Base-by-base conservation (phyloP, 2,113 vertebrate genomes). In the Cyprinodon tularosa region DNA sequence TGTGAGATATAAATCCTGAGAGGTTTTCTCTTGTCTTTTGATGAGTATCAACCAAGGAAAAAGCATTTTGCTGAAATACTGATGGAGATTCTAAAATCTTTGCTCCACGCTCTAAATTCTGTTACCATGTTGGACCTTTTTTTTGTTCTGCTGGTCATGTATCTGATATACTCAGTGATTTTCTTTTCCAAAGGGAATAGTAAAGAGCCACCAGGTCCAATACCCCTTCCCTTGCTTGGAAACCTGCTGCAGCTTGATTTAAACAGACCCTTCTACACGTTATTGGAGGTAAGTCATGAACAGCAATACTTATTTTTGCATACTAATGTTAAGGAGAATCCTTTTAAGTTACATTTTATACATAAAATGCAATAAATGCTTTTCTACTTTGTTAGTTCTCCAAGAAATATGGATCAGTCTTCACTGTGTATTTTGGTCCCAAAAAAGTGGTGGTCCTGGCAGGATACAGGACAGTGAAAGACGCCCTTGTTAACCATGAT, bases 221-320 rank as follows among this genome's bases (percentile, higher is more conserved):
- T 1, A 57, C 80, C 77, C 0, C 76, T 83, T 66, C 85, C 85
- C 0, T 1, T 90, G 17, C 37, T 88, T 2, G 88, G 86, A 0
- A 91, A 91, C 64, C 62, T 89, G 20, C 69, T 90, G 75, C 86
- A 87, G 50, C 47, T 89, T 7, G 78, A 89, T 62, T 62, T 77
- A 3, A 70, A 72, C 39, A 83, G 1, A 66, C 74, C 67, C 3
- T 37, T 68, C 37, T 8, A 14, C 3, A 71, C 71, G 0, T 57
- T 87, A 0, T 0, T 80, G 63, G 13, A 80, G 80, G 86, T 86
- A 62, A 84, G 66, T 29, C 29, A 29, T 29, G 29, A 29, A 29
- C 29, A 29, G 29, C 29, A 29, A 29, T 29, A 29, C 4, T 20
- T 10, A 11, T 22, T 7, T 39, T 12, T 38, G 37, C 17, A 7